Percentiles rank a stretch among this genome's conserved stretches.
phyloP scores from a whole-genome alignment of 2,113 vertebrate species.

The Ascaphus truei region DNA sequence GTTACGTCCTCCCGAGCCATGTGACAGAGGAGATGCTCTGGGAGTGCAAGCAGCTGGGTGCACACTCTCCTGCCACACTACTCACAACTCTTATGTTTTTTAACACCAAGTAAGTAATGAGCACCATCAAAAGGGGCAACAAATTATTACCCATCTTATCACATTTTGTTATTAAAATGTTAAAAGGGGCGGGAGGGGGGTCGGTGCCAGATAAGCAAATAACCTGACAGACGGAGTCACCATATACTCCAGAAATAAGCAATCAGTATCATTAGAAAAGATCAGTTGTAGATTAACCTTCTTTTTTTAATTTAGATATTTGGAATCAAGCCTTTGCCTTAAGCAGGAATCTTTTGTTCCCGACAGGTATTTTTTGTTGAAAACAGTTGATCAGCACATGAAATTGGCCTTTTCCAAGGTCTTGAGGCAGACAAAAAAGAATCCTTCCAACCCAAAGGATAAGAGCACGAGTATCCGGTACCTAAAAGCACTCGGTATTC shows the following conservation, averaged over 20 bases:
- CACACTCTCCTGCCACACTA: constrained; percentile 93
- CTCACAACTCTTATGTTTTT: constrained; percentile 98
- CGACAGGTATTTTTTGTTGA: constrained; percentile 88
- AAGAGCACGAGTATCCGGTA: constrained; percentile 97
- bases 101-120: constrained; percentile 93
- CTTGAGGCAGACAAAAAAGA: constrained; percentile 96
- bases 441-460: constrained; percentile 91
- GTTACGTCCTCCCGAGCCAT: constrained; percentile 95
- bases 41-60: constrained; percentile 98
- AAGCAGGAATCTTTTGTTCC: too few species aligned
- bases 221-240: too few species aligned
- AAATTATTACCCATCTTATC: too few species aligned
- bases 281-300: too few species aligned
- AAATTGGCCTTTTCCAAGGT: constrained; percentile 97
- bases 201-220: too few species aligned
- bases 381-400: constrained; percentile 94
- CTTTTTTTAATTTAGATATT: too few species aligned
- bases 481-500: constrained; percentile 82
- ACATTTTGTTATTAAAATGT: too few species aligned
- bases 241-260: too few species aligned
- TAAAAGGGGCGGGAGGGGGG: too few species aligned
- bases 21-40: constrained; percentile 98
- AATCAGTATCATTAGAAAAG: too few species aligned
- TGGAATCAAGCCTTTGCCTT: too few species aligned
- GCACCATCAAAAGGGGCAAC: neutral